Evolutionary conservation across 2,797 vertebrate species (phyloP).

Genomic region (Hyperoplus immaculatus): DNA sequence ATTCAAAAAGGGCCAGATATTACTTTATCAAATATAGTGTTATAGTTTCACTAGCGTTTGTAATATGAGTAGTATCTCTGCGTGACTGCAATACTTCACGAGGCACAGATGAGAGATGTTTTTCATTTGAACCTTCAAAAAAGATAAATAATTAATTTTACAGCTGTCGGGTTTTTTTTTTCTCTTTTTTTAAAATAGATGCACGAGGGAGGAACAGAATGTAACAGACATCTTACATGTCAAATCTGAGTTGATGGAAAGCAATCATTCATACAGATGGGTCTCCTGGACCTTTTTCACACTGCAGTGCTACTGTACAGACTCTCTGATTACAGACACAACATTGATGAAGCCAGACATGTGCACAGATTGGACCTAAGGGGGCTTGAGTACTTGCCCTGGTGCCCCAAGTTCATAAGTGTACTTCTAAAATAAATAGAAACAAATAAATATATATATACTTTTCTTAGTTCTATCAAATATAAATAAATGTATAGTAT

Average conservation of each 20-base stretch:
- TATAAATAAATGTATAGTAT: too few species aligned
- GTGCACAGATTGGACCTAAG: too few species aligned
- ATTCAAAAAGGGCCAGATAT: slow-evolving; percentile 14
- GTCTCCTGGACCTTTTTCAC: not conserved
- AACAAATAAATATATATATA: too few species aligned
- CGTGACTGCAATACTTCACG: slow-evolving; percentile 5
- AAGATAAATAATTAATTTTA: slow-evolving; percentile 9
- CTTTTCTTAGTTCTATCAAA: too few species aligned
- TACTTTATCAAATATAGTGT: slow-evolving; percentile 6
- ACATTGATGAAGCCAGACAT: not conserved
- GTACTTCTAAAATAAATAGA: too few species aligned
- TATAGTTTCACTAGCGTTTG: not conserved
- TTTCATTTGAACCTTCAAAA: slow-evolving; percentile 16
- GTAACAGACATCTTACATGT: not conserved
- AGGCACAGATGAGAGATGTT: not conserved
- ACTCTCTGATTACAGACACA: not conserved
- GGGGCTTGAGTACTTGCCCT: too few species aligned
- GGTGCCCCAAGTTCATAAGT: too few species aligned
- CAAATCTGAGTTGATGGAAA: slow-evolving; percentile 20
- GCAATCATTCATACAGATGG: not conserved
- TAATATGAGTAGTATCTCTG: not conserved
- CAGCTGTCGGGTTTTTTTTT: not conserved
- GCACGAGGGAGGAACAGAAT: not conserved
- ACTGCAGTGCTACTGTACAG: not conserved
- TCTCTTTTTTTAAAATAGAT: not conserved